A percentile compares a stretch with the other conserved stretches of the same genome.
Conservation (phyloP, 64 coral and sea anemone genomes). For the Dendronephthya gigantea region DNA sequence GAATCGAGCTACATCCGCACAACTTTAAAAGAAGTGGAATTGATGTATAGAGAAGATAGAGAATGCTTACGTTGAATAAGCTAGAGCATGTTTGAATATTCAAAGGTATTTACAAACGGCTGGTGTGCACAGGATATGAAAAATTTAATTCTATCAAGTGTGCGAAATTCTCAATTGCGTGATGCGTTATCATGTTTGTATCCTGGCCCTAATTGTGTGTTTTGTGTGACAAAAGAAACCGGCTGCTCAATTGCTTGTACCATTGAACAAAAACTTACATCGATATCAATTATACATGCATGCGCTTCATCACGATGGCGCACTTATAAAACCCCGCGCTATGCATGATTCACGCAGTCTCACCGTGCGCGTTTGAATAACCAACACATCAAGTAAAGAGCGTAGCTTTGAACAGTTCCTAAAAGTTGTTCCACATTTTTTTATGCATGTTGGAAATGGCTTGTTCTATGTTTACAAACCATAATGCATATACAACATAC, state of each 20-base stretch:
- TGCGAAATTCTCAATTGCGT: neutral
- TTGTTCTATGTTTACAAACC: constrained; percentile 18
- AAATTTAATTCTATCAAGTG: neutral
- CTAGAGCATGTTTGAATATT: neutral
- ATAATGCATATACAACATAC: constrained; percentile 17
- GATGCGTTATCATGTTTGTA: neutral
- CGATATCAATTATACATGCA: neutral
- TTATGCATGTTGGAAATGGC: constrained; percentile 9
- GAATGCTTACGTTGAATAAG: no score
- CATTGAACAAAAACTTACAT: neutral
- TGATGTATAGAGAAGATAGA: no score
- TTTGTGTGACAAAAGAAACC: neutral
- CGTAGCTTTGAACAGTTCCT: neutral
- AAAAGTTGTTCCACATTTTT: neutral
- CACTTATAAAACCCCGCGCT: neutral
- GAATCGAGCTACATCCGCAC: no score
- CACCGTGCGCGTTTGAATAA: neutral
- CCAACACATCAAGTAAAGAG: neutral
- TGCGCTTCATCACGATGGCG: neutral
- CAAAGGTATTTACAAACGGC: neutral
- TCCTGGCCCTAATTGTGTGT: neutral
- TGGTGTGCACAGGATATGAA: neutral
- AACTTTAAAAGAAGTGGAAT: no score
- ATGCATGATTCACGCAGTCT: neutral
- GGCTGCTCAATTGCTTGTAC: neutral